A percentile compares a stretch with the other conserved stretches of the same genome.
These are phyloP conservation scores for Heliconius sara DNA, from an alignment of 2,888 invertebrate species.

Conservation along the genomic window DNA sequence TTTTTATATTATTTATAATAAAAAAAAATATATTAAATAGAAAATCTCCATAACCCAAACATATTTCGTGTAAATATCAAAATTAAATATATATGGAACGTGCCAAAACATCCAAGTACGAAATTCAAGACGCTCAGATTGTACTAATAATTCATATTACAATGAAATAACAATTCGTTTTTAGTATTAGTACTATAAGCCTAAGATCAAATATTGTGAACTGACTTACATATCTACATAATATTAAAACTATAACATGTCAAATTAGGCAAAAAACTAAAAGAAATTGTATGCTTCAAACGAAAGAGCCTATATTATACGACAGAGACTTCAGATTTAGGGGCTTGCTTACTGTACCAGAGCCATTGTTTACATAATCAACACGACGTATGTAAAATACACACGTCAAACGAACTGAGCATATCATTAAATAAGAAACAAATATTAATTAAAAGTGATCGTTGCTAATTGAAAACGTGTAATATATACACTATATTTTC, in stretches of 20 bases:
- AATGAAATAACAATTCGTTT: not conserved
- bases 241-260: not conserved
- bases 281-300: not conserved
- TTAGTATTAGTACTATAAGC: not conserved
- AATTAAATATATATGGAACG: not conserved
- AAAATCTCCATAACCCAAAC: too few relatives aligned
- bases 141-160: not conserved
- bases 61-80: not conserved
- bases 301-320: not conserved
- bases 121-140: not conserved
- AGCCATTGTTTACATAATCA: slow-evolving; percentile 27
- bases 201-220: not conserved
- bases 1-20: too few relatives aligned
- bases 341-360: not conserved
- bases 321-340: not conserved
- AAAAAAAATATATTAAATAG: too few relatives aligned
- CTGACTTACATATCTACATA: not conserved
- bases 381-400: slow-evolving; percentile 18
- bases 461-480: not conserved
- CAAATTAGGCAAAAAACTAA: not conserved
- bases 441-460: not conserved
- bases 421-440: not conserved
- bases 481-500: not conserved
- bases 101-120: not conserved
- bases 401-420: not conserved